Percentiles rank a stretch among this genome's conserved stretches.
phyloP scores from a whole-genome alignment of 1,140 invertebrate species.

The Drosophila lowei region DNA sequence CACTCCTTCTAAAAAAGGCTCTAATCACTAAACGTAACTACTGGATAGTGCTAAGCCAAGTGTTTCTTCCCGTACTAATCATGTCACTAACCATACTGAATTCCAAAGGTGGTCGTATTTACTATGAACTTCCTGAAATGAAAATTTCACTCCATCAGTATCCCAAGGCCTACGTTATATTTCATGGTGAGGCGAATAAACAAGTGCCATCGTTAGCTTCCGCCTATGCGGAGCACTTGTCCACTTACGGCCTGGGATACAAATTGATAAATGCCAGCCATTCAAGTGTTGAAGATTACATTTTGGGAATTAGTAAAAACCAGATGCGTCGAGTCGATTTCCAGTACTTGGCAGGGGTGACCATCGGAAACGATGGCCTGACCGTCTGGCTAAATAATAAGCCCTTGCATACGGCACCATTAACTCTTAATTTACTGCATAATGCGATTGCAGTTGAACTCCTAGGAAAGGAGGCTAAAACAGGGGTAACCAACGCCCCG shows the following conservation, averaged over 20 bases:
- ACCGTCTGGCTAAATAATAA: slow-evolving; percentile 87
- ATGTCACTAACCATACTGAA: slow-evolving; percentile 85
- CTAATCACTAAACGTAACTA: slow-evolving; percentile 85
- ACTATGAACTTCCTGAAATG: slow-evolving; percentile 20
- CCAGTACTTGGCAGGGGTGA: slow-evolving; percentile 68
- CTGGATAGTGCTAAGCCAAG: slow-evolving; percentile 84
- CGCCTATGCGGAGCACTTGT: slow-evolving; percentile 3
- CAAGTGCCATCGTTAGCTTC: neutral
- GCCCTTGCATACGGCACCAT: slow-evolving; percentile 88
- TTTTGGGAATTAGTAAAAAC: neutral
- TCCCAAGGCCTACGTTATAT: neutral
- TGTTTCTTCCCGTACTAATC: slow-evolving; percentile 85
- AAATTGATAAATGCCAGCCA: neutral
- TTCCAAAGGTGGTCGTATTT: slow-evolving; percentile 16
- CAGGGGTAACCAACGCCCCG: slow-evolving; percentile 88
- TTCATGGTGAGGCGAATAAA: slow-evolving; percentile 4
- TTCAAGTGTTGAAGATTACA: slow-evolving; percentile 7
- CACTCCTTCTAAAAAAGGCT: slow-evolving; percentile 86
- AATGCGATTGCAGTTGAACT: slow-evolving; percentile 85
- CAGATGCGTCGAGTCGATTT: slow-evolving; percentile 40
- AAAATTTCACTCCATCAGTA: slow-evolving; percentile 23
- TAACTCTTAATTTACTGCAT: slow-evolving; percentile 86
- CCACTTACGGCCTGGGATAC: neutral
- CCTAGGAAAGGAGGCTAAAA: slow-evolving; percentile 45
- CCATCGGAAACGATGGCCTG: slow-evolving; percentile 75